Conservation (phyloP, 2,888 invertebrate genomes). For the Trichogramma dendrolimi region DNA sequence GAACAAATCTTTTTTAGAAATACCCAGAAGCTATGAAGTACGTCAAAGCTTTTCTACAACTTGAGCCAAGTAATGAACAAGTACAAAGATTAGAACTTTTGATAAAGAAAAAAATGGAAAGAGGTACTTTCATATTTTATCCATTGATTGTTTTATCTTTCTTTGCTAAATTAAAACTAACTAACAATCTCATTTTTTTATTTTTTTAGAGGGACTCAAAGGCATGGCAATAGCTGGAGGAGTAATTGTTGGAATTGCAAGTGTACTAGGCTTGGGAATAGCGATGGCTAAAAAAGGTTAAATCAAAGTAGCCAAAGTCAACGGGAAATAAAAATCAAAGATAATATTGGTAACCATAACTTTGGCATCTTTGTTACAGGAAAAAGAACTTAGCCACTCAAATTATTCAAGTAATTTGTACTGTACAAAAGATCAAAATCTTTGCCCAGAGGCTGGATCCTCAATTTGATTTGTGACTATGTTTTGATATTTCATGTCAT, state of each 20-base stretch:
- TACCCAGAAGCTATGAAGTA: slow-evolving; percentile 81
- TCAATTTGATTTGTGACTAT: slow-evolving; percentile 12
- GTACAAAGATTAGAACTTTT: slow-evolving; percentile 73
- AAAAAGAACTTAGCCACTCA: slow-evolving; percentile 17
- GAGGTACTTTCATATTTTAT: slow-evolving; percentile 53
- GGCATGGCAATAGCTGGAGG: slow-evolving; percentile 89
- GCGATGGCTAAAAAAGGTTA: slow-evolving; percentile 61
- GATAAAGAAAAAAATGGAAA: slow-evolving; percentile 86
- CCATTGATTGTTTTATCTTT: neutral
- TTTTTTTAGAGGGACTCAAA: slow-evolving; percentile 70
- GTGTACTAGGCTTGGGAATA: slow-evolving; percentile 78
- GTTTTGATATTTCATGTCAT: slow-evolving; percentile 11
- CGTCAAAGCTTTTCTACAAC: slow-evolving; percentile 72
- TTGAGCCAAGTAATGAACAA: slow-evolving; percentile 86
- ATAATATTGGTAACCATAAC: slow-evolving; percentile 16
- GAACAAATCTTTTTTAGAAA: slow-evolving; percentile 56
- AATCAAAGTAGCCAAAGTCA: slow-evolving; percentile 14
- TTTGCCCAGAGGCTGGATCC: slow-evolving; percentile 22
- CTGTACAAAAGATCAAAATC: slow-evolving; percentile 12
- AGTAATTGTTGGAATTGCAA: slow-evolving; percentile 78
- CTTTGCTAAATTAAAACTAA: neutral
- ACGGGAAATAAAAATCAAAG: neutral
- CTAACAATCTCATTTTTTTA: slow-evolving; percentile 22
- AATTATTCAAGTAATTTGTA: slow-evolving; percentile 12
- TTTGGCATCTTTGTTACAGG: slow-evolving; percentile 22